These are phyloP conservation scores for Herpailurus yagouaroundi DNA, from an alignment of 2,113 vertebrate genomes.

Conservation along the genomic window DNA sequence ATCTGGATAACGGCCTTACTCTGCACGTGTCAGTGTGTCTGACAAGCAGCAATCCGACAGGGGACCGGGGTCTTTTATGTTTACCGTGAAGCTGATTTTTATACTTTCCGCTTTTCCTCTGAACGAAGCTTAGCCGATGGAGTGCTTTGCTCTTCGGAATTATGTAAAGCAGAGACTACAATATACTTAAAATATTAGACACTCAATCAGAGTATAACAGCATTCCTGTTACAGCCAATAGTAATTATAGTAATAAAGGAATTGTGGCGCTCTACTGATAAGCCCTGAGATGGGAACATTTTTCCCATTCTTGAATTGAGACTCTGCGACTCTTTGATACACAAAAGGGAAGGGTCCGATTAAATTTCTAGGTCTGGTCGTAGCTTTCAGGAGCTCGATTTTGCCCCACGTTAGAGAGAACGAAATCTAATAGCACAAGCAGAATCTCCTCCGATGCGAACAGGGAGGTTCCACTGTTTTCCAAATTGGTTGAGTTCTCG, in stretches of 20 bases:
- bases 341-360: not conserved
- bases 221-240: too few relatives aligned
- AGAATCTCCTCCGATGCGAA: not conserved
- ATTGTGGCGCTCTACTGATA: accelerated
- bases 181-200: not conserved
- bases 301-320: not conserved
- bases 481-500: not conserved
- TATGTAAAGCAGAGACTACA: not conserved
- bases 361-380: not conserved
- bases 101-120: not conserved
- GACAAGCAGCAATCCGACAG: accelerated
- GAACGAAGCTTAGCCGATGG: not conserved
- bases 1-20: not conserved
- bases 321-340: not conserved
- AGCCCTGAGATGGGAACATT: not conserved
- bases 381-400: not conserved
- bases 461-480: too few relatives aligned
- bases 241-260: too few relatives aligned
- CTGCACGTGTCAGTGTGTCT: accelerated
- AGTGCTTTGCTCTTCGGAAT: not conserved
- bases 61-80: not conserved
- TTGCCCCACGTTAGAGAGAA: not conserved
- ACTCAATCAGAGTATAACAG: not conserved
- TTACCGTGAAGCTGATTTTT: not conserved
- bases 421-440: accelerated